Base-by-base conservation (phyloP, 2,888 invertebrate genomes). In the Exocentrus adspersus region DNA sequence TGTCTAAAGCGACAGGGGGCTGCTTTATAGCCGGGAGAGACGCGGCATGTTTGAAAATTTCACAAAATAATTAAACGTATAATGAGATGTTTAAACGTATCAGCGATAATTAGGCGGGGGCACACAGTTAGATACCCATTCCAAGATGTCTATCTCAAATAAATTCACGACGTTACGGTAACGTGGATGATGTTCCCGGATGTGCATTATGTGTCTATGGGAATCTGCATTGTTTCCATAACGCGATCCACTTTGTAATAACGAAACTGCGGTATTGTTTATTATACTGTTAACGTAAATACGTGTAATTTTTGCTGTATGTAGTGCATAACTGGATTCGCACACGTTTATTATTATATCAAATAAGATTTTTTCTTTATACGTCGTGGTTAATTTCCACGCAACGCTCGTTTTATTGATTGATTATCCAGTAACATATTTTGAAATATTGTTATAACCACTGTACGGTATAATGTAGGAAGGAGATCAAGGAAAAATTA, bases 131-230 rank as follows among this genome's bases (percentile, higher is more conserved):
- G 12, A 2, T 37, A 9, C 20, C 6, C 32, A 32, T 46, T 57
- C 28, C 17, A 57, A 57, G 57, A 57, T 57, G 30, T 43, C 16
- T 46, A 57, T 57, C 57, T 57, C n/a, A 57, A 20, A 57, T 57
- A 46, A 46, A 46, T 46, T 45, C 46, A 57, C 57, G 28, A 30
- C 46, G 57, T 57, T 57, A 57, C 57, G 57, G 57, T 57, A 57
- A 57, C 14, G 16, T 45, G 57, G 10, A 30, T 45, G 46, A 21
- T 46, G 46, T 46, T 20, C 32, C 57, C 45, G 57, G 57, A 57
- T 46, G 57, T 57, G 57, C 57, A 57, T 57, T 32, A 46, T 17
- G 45, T 46, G 24, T 46, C 19, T 45, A 57, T 57, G 57, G 57
- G 57, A 57, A 46, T 32, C 30, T 57, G 46, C 57, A 57, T 57